Evolutionary conservation across 2,113 vertebrate species (phyloP), one percentile per base, ranked within the genome.

Genomic region (Apistogramma diplotaenia): DNA sequence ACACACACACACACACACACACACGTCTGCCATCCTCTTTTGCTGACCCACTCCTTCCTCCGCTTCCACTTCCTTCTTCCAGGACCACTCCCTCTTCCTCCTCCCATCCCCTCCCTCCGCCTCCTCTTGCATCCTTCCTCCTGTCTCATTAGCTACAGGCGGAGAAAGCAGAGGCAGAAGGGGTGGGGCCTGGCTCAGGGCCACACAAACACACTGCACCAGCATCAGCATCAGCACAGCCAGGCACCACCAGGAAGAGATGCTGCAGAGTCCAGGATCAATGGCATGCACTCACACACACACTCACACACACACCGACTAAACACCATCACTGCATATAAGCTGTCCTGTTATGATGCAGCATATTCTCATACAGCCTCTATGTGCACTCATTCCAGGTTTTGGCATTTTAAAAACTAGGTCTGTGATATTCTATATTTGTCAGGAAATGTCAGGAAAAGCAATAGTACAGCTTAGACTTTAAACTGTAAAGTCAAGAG

Each of bases 221-320:
- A 87, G 79, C 87, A 89, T 84, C 90, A 93, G 89, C 70, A 86
- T 87, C 85, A 33, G 83, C 46, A 78, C 82, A 87, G 85, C 85
- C 89, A 92, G 90, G 91, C 91, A 92, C 89, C 85, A 89, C 91
- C 90, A 94, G 92, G 93, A 94, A 90, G 93, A 90, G 91, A 89
- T 76, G 84, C 89, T 83, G 89, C 89, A 87, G 79, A 74, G 87
- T 56, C 57, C n/a, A 18, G 61, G 54, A 87, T 90, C 86, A 78
- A 83, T 88, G 40, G 62, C 78, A 82, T 72, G 72, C 35, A 62
- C 55, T 70, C 25, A 70, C 65, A 29, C 72, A 56, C 65, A 51
- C 40, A 73, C 67, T 60, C 8, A 54, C 57, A 59, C 23, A 62
- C 49, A 5, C 12, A 74, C 46, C 33, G 46, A 33, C 0, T 15